A percentile compares a stretch with the other conserved stretches of the same genome.
phyloP scores from a whole-genome alignment of 2,888 invertebrate species.

The Alloplasta piceator region DNA sequence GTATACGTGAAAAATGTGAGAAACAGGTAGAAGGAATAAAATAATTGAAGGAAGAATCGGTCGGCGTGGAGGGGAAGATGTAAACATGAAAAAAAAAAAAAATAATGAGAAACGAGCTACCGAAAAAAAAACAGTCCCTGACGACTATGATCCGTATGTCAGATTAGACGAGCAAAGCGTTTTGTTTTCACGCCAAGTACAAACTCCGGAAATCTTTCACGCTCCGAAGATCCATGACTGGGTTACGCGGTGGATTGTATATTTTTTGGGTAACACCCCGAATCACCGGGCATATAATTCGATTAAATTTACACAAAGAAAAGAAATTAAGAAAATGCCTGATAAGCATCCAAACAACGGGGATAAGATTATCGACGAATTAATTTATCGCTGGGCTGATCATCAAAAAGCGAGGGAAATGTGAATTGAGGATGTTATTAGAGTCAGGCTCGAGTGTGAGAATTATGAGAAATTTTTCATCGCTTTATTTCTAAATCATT shows the following conservation, averaged over 20 bases:
- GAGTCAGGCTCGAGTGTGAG: too few relatives aligned
- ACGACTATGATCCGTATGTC: slow-evolving; percentile 70
- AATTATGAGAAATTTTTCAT: too few relatives aligned
- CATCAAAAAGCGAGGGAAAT: too few relatives aligned
- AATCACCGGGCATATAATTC: slow-evolving; percentile 11
- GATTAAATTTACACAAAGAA: slow-evolving; percentile 1
- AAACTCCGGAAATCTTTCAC: slow-evolving; percentile 64
- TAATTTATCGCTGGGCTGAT: too few relatives aligned
- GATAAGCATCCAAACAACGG: too few relatives aligned
- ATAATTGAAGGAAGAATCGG: slow-evolving; percentile 43
- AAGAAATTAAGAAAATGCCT: too few relatives aligned
- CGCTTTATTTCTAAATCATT: too few relatives aligned
- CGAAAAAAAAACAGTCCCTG: slow-evolving; percentile 63
- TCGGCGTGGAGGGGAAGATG: slow-evolving; percentile 29
- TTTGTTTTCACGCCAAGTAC: slow-evolving; percentile 66
- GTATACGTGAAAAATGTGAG: slow-evolving; percentile 19
- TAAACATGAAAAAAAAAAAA: slow-evolving; percentile 62
- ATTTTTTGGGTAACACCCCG: slow-evolving; percentile 18
- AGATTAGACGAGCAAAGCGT: slow-evolving; percentile 66
- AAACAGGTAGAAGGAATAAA: slow-evolving; percentile 30
- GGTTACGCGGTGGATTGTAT: slow-evolving; percentile 11
- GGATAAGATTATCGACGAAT: too few relatives aligned
- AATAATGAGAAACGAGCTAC: slow-evolving; percentile 64
- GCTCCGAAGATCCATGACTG: slow-evolving; percentile 58
- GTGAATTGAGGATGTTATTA: too few relatives aligned